phyloP scores from a whole-genome alignment of 2,113 vertebrate species.

The Hyla sarda region DNA sequence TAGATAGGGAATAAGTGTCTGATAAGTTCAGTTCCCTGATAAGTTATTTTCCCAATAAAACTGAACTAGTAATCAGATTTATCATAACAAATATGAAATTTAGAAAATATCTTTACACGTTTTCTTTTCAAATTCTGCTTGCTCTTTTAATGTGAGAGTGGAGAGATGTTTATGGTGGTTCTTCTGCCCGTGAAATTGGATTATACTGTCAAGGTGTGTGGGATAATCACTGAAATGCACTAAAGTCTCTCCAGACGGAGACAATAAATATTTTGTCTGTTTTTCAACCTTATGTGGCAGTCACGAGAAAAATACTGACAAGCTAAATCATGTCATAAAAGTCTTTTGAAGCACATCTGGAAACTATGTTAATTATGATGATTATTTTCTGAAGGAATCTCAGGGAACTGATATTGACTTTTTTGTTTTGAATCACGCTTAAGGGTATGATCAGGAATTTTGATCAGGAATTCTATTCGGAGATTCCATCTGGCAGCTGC shows the following conservation, averaged over 20 bases:
- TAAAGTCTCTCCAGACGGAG: conserved; percentile 4
- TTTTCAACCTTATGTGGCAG: not conserved
- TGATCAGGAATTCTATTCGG: no score
- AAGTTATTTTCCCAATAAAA: no score
- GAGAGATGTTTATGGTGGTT: not conserved
- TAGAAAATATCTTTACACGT: no score
- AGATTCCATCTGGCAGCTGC: no score
- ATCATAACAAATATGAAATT: no score
- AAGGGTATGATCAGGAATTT: no score
- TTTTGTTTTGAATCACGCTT: no score
- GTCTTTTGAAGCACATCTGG: not conserved
- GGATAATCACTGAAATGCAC: not conserved
- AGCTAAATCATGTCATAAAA: not conserved
- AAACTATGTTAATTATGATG: not conserved
- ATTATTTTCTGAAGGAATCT: not conserved
- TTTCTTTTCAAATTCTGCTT: no score
- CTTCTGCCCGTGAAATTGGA: conserved; percentile 15
- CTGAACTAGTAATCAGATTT: no score
- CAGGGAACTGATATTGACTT: not conserved
- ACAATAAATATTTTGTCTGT: conserved; percentile 41
- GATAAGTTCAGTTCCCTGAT: no score
- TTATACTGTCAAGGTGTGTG: conserved; percentile 19
- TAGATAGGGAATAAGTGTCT: no score
- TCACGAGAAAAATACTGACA: not conserved
- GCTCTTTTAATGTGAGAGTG: not conserved